phyloP scores from a whole-genome alignment of 2,113 vertebrate genomes.

The Heteronetta atricapilla region DNA sequence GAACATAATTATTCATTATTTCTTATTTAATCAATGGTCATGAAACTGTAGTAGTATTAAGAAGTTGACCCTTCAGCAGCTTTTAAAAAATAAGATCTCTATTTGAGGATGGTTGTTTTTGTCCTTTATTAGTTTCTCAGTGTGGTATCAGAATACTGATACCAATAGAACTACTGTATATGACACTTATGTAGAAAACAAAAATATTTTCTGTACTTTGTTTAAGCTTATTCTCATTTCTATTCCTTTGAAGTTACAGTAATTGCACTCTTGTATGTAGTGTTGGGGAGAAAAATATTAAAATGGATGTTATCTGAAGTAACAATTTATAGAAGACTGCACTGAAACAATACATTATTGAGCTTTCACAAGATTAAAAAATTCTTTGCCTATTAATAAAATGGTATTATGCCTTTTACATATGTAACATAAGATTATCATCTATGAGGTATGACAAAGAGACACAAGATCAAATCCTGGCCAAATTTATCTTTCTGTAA shows the following conservation, averaged over 20 bases:
- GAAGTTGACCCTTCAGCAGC: not conserved
- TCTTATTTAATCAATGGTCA: not conserved
- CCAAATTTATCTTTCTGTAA: not conserved
- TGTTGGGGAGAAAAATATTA: not conserved
- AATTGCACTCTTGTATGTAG: not conserved
- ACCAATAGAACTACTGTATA: not conserved
- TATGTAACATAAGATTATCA: not conserved
- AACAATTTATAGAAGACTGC: not conserved
- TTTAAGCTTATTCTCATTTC: not conserved
- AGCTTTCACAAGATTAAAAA: not conserved
- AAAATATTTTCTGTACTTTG: not conserved
- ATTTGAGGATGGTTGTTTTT: rapidly evolving
- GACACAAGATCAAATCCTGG: not conserved
- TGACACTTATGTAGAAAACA: no score
- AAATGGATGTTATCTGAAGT: not conserved
- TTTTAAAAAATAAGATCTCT: not conserved
- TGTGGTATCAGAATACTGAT: not conserved
- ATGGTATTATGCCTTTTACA: not conserved
- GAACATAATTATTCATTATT: not conserved
- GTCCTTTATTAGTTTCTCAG: not conserved
- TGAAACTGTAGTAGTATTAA: not conserved
- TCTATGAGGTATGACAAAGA: not conserved
- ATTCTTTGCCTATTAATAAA: not conserved
- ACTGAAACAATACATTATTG: not conserved
- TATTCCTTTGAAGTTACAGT: not conserved